A percentile compares a stretch with the other conserved stretches of the same genome.
These are phyloP conservation scores for Muntiacus reevesi DNA, from an alignment of 2,113 vertebrate species.

Conservation along the genomic window DNA sequence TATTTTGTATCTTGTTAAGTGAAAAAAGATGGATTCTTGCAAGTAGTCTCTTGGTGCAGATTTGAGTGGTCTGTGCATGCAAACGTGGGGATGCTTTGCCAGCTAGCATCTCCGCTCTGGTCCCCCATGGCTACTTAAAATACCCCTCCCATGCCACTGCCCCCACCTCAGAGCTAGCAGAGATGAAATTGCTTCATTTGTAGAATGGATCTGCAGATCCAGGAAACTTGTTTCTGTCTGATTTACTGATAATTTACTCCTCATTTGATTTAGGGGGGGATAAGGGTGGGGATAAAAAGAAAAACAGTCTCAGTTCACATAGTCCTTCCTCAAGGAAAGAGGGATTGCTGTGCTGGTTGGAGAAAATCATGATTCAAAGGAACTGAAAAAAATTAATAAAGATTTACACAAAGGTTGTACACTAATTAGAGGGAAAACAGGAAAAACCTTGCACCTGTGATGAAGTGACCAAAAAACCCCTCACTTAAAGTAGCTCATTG, in stretches of 20 bases:
- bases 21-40: slow-evolving; percentile 86
- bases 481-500: slow-evolving; percentile 48
- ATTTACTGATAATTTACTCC: slow-evolving; percentile 82
- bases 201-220: slow-evolving; percentile 78
- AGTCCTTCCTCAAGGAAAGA: slow-evolving; percentile 63
- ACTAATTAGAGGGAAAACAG: slow-evolving; percentile 49
- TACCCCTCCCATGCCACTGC: slow-evolving; percentile 47
- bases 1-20: slow-evolving; percentile 88
- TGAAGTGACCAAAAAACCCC: not conserved
- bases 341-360: slow-evolving; percentile 36
- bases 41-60: slow-evolving; percentile 84
- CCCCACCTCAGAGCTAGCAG: slow-evolving; percentile 61
- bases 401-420: slow-evolving; percentile 47
- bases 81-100: slow-evolving; percentile 78
- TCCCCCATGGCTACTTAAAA: slow-evolving; percentile 82
- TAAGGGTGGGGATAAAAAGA: not conserved
- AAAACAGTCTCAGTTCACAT: slow-evolving; percentile 48
- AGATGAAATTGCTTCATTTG: slow-evolving; percentile 82
- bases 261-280: slow-evolving; percentile 67
- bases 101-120: slow-evolving; percentile 74
- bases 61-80: slow-evolving; percentile 80
- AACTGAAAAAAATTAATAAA: slow-evolving; percentile 68
- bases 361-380: slow-evolving; percentile 59
- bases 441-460: slow-evolving; percentile 64
- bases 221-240: slow-evolving; percentile 81